Conservation (phyloP, 2,113 vertebrate genomes). For the Oncorhynchus tshawytscha region DNA sequence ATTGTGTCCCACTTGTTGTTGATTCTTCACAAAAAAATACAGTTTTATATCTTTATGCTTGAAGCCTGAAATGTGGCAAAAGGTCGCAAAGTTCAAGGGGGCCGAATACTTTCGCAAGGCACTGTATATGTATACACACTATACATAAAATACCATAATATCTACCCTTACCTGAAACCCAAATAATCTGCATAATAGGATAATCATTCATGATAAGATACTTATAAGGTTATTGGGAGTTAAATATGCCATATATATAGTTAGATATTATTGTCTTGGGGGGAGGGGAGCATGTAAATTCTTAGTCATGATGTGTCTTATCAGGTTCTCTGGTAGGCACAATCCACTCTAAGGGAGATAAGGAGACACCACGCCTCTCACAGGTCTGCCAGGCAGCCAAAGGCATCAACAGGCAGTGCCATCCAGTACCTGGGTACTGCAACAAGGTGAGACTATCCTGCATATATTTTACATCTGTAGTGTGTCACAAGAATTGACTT, state of each 20-base stretch:
- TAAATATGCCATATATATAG: neutral
- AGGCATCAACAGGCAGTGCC: neutral
- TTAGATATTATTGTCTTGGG: too few relatives aligned
- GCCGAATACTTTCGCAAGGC: too few relatives aligned
- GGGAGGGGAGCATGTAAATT: neutral
- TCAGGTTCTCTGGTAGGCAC: neutral
- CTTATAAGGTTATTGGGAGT: neutral
- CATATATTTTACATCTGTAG: neutral
- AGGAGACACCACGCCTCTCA: neutral
- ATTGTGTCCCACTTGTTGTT: too few relatives aligned
- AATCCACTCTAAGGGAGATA: neutral
- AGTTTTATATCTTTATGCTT: too few relatives aligned
- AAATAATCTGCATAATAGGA: too few relatives aligned
- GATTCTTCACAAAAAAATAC: too few relatives aligned
- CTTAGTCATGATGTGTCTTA: neutral
- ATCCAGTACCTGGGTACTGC: conserved; percentile 4
- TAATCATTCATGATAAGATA: neutral
- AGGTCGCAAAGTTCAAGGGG: too few relatives aligned
- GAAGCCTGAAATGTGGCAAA: too few relatives aligned
- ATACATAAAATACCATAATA: too few relatives aligned
- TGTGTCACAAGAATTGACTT: too few relatives aligned
- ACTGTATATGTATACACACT: too few relatives aligned
- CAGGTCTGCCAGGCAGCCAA: neutral
- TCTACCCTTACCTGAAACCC: too few relatives aligned
- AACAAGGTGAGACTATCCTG: conserved; percentile 2